Evolutionary conservation across 2,888 invertebrate species (phyloP).

Genomic region (Andrena fulva): DNA sequence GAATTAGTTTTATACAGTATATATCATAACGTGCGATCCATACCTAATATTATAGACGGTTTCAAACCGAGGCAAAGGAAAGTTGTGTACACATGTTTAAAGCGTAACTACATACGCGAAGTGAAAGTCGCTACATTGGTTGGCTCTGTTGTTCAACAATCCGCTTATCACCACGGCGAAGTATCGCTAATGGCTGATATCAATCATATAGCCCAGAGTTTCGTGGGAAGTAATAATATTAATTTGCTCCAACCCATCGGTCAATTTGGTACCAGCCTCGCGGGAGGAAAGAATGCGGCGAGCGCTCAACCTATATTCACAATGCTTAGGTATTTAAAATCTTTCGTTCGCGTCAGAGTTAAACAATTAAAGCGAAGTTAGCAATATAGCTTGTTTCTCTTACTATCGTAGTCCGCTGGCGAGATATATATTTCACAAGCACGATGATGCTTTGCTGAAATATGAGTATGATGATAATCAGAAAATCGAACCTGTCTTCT

Average conservation of each 20-base stretch:
- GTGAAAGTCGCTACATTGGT: slow-evolving; percentile 99
- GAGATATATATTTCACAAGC: slow-evolving; percentile 93
- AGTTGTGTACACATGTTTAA: slow-evolving; percentile 97
- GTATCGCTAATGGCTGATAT: slow-evolving; percentile 97
- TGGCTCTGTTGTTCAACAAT: slow-evolving; percentile 98
- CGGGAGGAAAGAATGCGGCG: slow-evolving; percentile 98
- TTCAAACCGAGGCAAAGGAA: slow-evolving; percentile 99
- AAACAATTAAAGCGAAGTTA: not conserved
- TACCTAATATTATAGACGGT: slow-evolving; percentile 93
- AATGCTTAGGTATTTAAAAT: slow-evolving; percentile 86
- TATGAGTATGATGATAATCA: slow-evolving; percentile 97
- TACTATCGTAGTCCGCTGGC: slow-evolving; percentile 88
- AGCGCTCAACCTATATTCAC: slow-evolving; percentile 99
- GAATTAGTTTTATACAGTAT: slow-evolving; percentile 98
- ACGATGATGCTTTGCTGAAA: slow-evolving; percentile 95
- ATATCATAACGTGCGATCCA: slow-evolving; percentile 96
- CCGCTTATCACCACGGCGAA: slow-evolving; percentile 99
- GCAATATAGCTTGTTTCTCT: slow-evolving; percentile 10
- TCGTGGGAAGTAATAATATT: slow-evolving; percentile 98
- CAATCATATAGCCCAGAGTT: slow-evolving; percentile 98
- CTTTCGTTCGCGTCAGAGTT: not conserved
- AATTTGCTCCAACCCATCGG: slow-evolving; percentile 97
- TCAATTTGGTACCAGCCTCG: slow-evolving; percentile 97
- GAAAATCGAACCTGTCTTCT: slow-evolving; percentile 97
- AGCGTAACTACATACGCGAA: slow-evolving; percentile 97